Percentiles rank a stretch among this genome's conserved stretches.
These are phyloP conservation scores for Dendrolimus kikuchii DNA, from an alignment of 1,140 invertebrate genomes.

Conservation along the genomic window DNA sequence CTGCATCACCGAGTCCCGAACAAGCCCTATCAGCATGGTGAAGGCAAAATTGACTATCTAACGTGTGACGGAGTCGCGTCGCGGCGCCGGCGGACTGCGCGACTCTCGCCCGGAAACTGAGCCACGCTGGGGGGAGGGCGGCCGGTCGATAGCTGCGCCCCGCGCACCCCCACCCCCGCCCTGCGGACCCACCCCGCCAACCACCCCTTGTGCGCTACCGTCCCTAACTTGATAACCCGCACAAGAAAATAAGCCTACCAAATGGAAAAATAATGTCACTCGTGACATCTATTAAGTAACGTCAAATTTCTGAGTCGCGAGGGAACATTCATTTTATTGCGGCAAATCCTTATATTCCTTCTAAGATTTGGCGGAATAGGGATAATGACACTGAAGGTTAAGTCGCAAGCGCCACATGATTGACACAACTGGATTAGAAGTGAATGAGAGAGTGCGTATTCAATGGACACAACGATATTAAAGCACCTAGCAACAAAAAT, in stretches of 20 bases:
- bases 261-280: slow-evolving; percentile 65
- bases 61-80: slow-evolving; percentile 58
- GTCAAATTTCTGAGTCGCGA: slow-evolving; percentile 13
- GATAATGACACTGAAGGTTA: no score
- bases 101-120: slow-evolving; percentile 69
- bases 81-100: slow-evolving; percentile 60
- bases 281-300: slow-evolving; percentile 35
- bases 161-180: slow-evolving; percentile 41
- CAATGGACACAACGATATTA: slow-evolving; percentile 1
- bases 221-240: slow-evolving; percentile 65
- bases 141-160: slow-evolving; percentile 57
- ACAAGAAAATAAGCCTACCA: slow-evolving; percentile 67
- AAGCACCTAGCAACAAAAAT: slow-evolving; percentile 11
- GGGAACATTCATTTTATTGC: no score
- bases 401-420: no score
- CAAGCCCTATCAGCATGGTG: slow-evolving; percentile 87
- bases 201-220: slow-evolving; percentile 45
- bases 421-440: background rate
- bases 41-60: slow-evolving; percentile 63
- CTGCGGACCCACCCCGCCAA: slow-evolving; percentile 46
- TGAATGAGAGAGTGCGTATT: background rate
- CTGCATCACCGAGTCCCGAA: slow-evolving; percentile 89
- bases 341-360: no score
- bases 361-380: no score
- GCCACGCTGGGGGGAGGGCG: slow-evolving; percentile 47